Conservation (phyloP, 2,113 vertebrate species). For the Otocyon megalotis region DNA sequence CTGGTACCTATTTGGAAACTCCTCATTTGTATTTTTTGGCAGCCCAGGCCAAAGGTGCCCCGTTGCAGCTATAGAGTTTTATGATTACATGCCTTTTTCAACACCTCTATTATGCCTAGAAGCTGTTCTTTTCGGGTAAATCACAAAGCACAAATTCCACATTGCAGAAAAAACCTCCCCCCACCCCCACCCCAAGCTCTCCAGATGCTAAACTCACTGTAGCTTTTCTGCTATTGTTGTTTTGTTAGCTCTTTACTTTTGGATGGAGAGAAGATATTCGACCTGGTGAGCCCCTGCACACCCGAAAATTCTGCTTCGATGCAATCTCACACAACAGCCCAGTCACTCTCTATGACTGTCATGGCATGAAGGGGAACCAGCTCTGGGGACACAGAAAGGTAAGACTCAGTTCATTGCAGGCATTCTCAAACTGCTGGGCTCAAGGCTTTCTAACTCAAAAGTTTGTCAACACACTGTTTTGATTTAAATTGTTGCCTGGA, state of each 20-base stretch:
- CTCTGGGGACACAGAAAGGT: conserved; percentile 94
- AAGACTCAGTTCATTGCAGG: neutral
- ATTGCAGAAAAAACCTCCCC: neutral
- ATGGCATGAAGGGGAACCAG: conserved; percentile 95
- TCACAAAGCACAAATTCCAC: neutral
- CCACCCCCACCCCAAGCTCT: neutral
- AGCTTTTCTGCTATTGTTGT: neutral
- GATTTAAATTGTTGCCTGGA: neutral
- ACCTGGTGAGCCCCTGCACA: conserved; percentile 93
- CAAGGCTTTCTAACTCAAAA: neutral
- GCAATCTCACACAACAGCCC: conserved; percentile 91
- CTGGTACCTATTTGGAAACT: neutral
- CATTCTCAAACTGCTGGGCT: neutral
- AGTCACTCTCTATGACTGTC: conserved; percentile 93
- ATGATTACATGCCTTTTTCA: neutral
- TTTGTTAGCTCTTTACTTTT: conserved; percentile 93
- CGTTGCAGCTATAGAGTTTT: neutral
- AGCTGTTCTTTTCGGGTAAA: neutral
- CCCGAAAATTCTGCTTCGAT: conserved; percentile 94
- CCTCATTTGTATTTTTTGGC: neutral
- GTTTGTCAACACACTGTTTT: neutral
- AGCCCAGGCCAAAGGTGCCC: neutral
- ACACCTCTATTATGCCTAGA: accelerated
- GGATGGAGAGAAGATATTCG: conserved; percentile 95
- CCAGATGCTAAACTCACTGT: neutral